Base-by-base conservation (phyloP, 2,888 invertebrate species). In the Eupithecia tripunctaria region DNA sequence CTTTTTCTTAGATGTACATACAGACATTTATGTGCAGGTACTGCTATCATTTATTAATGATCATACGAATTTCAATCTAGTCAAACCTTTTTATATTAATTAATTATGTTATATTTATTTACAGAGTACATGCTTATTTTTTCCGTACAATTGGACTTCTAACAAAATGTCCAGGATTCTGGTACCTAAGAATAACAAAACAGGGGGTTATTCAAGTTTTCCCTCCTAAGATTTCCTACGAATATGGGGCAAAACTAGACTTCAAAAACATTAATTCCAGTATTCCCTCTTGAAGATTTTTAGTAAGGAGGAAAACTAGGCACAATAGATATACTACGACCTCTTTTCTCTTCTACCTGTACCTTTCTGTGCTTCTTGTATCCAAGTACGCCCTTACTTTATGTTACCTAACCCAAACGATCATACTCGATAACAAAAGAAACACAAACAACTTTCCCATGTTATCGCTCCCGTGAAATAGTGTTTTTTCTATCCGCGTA, bases 401-500 rank as follows among this genome's bases (percentile, higher is more conserved):
- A 63, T n/a, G 32, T 36, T 21, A 60, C 43, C 60, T 29, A 59
- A 15, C 51, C 51, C 68, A 18, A 25, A 25, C 51, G n/a, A 32
- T 59, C 76, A 77, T 70, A 67, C 69, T 68, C 56, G 77, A 75
- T 79, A 79, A 79, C 79, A 77, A 78, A 80, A 78, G 74, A 72
- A 60, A 78, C 76, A 84, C 82, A 83, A 85, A 84, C 83, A 82
- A 78, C 75, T 76, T 56, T 71, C 74, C 74, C 72, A 72, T 79
- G 73, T 79, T 80, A 80, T 80, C 81, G 74, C 78, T 77, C 79
- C 82, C 79, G 81, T 79, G 81, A 85, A 86, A 84, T 83, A 88
- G 86, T 86, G 82, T 89, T 91, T 91, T 90, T 90, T 88, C 86
- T 82, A 85, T 83, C 82, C 82, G 80, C 88, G 89, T 91, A 90